Conservation (phyloP, 2,113 vertebrate genomes). For the Podiceps cristatus region DNA sequence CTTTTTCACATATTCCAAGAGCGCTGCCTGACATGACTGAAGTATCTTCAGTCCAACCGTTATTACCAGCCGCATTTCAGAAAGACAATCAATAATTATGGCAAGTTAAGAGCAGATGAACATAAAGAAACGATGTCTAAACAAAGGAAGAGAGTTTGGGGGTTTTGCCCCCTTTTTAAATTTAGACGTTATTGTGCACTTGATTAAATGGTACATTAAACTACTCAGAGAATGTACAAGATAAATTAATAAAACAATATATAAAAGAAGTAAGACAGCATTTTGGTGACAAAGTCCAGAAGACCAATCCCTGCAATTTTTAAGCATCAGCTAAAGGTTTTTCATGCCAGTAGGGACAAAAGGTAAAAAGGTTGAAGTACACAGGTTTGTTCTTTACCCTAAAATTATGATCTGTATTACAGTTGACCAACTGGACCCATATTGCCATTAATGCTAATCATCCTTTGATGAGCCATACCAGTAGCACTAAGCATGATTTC, state of each 20-base stretch:
- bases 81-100: background rate
- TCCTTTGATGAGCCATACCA: background rate
- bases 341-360: background rate
- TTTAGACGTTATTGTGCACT: background rate
- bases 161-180: background rate
- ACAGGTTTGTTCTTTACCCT: background rate
- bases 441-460: background rate
- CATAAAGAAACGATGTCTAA: background rate
- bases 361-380: rapidly evolving
- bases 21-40: background rate
- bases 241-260: too few species aligned
- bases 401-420: background rate
- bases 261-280: background rate
- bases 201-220: background rate
- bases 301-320: background rate
- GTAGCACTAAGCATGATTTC: background rate
- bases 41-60: background rate
- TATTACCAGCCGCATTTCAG: background rate
- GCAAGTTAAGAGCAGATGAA: background rate
- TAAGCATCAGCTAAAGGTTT: background rate
- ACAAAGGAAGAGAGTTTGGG: background rate
- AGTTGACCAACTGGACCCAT: background rate
- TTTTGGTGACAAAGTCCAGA: background rate
- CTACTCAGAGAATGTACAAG: background rate
- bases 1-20: background rate